Evolutionary conservation across 2,888 invertebrate genomes (phyloP).

Genomic region (Taenaris catops): DNA sequence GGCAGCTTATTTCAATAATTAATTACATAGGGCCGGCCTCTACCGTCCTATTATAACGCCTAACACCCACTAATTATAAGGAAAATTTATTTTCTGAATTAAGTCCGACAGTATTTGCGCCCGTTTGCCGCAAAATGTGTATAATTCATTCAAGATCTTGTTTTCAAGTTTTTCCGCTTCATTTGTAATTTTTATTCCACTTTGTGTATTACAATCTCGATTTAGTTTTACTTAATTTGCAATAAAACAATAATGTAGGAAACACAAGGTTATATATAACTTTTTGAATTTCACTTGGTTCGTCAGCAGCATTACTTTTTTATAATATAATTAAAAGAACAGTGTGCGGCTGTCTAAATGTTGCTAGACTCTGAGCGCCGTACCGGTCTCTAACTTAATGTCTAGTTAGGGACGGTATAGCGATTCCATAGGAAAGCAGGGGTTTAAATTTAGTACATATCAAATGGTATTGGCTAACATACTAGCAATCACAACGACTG

Average conservation of each 20-base stretch:
- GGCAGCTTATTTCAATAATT: slow-evolving; percentile 8
- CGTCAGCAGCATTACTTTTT: too few species aligned
- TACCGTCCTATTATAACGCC: slow-evolving; percentile 7
- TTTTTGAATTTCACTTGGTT: neutral
- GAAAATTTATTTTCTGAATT: slow-evolving; percentile 9
- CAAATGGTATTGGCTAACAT: too few species aligned
- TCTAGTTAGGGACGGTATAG: too few species aligned
- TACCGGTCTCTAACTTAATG: too few species aligned
- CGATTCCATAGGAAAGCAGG: too few species aligned
- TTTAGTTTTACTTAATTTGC: neutral
- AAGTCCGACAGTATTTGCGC: slow-evolving; percentile 2
- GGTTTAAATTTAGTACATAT: too few species aligned
- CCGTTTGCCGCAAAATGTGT: slow-evolving; percentile 6
- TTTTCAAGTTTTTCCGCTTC: slow-evolving; percentile 5
- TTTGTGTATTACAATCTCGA: neutral
- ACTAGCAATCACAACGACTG: too few species aligned
- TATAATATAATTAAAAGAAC: neutral
- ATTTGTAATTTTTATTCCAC: neutral
- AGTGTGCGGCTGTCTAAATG: too few species aligned
- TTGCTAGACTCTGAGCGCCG: too few species aligned
- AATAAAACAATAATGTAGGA: neutral
- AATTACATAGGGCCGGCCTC: slow-evolving; percentile 6
- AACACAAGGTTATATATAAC: neutral
- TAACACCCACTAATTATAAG: slow-evolving; percentile 9
- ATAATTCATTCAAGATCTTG: slow-evolving; percentile 7